Percentiles rank a stretch among this genome's conserved stretches.
Conservation (phyloP, 2,113 vertebrate species). For the Sceloporus undulatus region DNA sequence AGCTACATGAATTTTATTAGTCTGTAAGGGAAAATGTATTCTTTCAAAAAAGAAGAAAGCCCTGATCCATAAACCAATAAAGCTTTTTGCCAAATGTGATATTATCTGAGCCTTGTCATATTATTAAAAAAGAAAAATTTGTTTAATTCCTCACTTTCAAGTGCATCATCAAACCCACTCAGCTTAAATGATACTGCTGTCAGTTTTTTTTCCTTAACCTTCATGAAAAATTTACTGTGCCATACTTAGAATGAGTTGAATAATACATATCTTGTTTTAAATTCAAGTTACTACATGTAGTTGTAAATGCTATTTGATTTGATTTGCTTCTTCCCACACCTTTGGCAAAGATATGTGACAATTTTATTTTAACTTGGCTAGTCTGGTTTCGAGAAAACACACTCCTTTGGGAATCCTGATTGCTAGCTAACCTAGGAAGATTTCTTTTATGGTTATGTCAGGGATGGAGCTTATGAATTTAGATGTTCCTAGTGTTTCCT, state of each 20-base stretch:
- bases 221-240: constrained; percentile 72
- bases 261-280: constrained; percentile 74
- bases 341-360: constrained; percentile 68
- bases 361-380: constrained; percentile 66
- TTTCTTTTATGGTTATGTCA: constrained; percentile 50
- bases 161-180: constrained; percentile 68
- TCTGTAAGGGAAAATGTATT: constrained; percentile 49
- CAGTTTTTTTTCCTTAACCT: constrained; percentile 70
- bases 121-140: constrained; percentile 68
- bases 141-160: constrained; percentile 72
- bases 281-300: constrained; percentile 68
- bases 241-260: constrained; percentile 70
- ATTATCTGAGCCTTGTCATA: constrained; percentile 69
- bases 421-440: constrained; percentile 56
- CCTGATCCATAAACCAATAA: constrained; percentile 73
- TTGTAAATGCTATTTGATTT: constrained; percentile 75
- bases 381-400: background rate
- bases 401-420: constrained; percentile 49
- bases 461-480: constrained; percentile 55
- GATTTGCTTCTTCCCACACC: constrained; percentile 67
- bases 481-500: constrained; percentile 7
- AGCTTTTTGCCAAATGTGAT: constrained; percentile 72
- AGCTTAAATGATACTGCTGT: constrained; percentile 74
- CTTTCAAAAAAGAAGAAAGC: constrained; percentile 59
- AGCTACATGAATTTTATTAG: constrained; percentile 73